Percentiles rank a stretch among this genome's conserved stretches.
Evolutionary conservation across 2,113 vertebrate genomes (phyloP).

Genomic region (Puma concolor): DNA sequence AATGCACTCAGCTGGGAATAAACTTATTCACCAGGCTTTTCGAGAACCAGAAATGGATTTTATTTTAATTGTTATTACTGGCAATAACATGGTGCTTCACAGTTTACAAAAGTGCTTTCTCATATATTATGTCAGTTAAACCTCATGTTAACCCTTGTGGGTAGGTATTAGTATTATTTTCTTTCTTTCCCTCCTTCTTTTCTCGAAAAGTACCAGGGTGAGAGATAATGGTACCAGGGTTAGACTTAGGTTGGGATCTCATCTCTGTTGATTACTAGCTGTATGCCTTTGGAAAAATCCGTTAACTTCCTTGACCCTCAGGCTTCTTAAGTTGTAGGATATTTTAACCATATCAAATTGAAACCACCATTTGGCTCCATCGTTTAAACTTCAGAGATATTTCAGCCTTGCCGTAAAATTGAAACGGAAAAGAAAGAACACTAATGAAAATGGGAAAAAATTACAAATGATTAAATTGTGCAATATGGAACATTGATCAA

Average conservation of each 20-base stretch:
- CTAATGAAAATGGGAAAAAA: constrained; percentile 75
- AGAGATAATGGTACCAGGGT: not conserved
- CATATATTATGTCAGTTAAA: not conserved
- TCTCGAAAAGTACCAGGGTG: not conserved
- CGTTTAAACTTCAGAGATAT: constrained; percentile 53
- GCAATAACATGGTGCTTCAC: not conserved
- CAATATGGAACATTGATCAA: constrained; percentile 68
- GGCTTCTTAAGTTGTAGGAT: not conserved
- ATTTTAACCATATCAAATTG: constrained; percentile 34
- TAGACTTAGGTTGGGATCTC: not conserved
- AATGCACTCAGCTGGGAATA: not conserved
- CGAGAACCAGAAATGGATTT: not conserved
- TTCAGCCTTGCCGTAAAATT: constrained; percentile 59
- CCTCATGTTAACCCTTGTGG: not conserved
- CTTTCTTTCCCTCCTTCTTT: not conserved
- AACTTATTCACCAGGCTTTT: not conserved
- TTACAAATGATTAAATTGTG: constrained; percentile 70
- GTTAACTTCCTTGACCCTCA: not conserved
- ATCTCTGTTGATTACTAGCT: not conserved
- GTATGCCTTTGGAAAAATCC: not conserved
- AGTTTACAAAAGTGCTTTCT: not conserved
- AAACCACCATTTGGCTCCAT: constrained; percentile 36
- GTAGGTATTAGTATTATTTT: not conserved
- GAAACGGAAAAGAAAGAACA: constrained; percentile 72
- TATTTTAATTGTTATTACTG: not conserved